Conservation (phyloP, 2,797 vertebrate species). For the Chrysocyon brachyurus region DNA sequence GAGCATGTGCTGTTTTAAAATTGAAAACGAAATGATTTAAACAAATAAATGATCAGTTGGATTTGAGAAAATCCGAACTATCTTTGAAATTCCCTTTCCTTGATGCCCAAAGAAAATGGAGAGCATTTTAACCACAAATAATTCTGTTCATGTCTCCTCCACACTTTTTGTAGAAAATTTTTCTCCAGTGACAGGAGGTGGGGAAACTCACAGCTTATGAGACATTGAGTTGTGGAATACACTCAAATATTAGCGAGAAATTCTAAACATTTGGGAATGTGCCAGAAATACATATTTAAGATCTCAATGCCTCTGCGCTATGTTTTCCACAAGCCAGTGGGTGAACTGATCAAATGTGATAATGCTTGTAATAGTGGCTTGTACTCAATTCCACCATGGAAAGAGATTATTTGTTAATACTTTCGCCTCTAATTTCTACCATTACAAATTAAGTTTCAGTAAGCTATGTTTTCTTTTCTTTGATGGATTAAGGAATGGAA, state of each 20-base stretch:
- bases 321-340: neutral
- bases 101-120: neutral
- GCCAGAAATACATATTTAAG: conserved; percentile 58
- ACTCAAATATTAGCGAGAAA: conserved; percentile 33
- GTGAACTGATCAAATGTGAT: neutral
- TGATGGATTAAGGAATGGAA: conserved; percentile 11
- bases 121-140: conserved; percentile 28
- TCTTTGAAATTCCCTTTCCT: conserved; percentile 17
- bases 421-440: neutral
- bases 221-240: neutral
- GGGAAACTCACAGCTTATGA: conserved; percentile 61
- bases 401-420: neutral
- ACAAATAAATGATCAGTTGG: neutral
- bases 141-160: neutral
- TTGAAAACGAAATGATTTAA: neutral
- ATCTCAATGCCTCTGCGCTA: neutral
- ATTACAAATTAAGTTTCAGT: neutral
- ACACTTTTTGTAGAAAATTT: conserved; percentile 18
- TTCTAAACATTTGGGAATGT: conserved; percentile 47
- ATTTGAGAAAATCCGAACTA: conserved; percentile 3
- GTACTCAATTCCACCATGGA: neutral
- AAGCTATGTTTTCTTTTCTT: conserved; percentile 5
- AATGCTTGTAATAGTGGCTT: neutral
- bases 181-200: conserved; percentile 47
- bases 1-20: conserved; percentile 8